phyloP scores from a whole-genome alignment of 2,888 invertebrate genomes.

The Chouioia cunea region DNA sequence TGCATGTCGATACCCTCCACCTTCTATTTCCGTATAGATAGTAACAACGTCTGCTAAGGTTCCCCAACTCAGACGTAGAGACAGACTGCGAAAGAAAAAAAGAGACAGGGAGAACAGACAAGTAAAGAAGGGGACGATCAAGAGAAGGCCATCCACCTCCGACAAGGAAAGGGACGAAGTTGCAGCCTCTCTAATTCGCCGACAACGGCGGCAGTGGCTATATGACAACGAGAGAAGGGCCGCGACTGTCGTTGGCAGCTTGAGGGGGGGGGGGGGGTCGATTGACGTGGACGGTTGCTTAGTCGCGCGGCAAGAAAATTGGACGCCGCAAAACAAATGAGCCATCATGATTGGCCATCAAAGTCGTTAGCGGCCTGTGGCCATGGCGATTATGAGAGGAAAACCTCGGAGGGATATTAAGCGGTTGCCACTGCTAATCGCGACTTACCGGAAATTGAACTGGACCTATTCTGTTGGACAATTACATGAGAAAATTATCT shows the following conservation, averaged over 20 bases:
- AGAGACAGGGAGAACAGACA: background rate
- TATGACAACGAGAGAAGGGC: background rate
- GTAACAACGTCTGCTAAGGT: slow-evolving; percentile 20
- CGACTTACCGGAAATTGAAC: too few species aligned
- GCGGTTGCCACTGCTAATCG: too few species aligned
- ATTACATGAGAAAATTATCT: too few species aligned
- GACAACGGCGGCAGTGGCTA: background rate
- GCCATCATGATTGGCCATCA: slow-evolving; percentile 59
- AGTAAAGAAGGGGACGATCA: slow-evolving; percentile 8
- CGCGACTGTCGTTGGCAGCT: too few species aligned
- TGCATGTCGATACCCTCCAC: slow-evolving; percentile 29
- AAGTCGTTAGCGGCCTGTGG: slow-evolving; percentile 37
- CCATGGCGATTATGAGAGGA: slow-evolving; percentile 27
- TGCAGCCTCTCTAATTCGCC: slow-evolving; percentile 9
- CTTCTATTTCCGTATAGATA: background rate
- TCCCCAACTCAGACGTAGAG: slow-evolving; percentile 6
- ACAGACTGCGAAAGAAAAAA: background rate
- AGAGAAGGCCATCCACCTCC: slow-evolving; percentile 13
- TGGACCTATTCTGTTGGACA: too few species aligned
- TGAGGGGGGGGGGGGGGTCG: slow-evolving; percentile 39
- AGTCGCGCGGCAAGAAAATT: slow-evolving; percentile 55
- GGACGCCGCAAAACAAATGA: slow-evolving; percentile 62
- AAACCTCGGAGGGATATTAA: too few species aligned
- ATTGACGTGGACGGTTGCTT: slow-evolving; percentile 44
- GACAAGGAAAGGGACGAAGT: too few species aligned